Conservation (phyloP, 2,113 vertebrate species). For the Arothron firmamentum region DNA sequence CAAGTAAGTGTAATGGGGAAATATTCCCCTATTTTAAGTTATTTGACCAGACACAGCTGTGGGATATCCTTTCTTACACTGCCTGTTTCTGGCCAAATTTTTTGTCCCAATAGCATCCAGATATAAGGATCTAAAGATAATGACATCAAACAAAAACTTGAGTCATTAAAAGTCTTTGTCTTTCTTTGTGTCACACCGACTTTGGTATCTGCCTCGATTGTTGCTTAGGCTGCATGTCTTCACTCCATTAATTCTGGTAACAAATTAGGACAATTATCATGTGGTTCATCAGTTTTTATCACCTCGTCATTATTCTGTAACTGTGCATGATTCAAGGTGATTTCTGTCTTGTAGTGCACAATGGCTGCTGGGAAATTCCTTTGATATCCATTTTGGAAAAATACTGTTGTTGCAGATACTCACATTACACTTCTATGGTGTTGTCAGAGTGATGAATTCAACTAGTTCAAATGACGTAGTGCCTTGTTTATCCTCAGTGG, state of each 20-base stretch:
- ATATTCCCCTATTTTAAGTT: conserved; percentile 2
- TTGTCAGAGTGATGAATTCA: too few relatives aligned
- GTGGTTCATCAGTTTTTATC: conserved; percentile 55
- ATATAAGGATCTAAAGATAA: neutral
- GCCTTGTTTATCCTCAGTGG: too few relatives aligned
- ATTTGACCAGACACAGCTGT: too few relatives aligned
- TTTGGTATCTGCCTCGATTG: conserved; percentile 22
- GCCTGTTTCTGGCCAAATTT: neutral
- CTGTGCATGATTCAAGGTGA: conserved; percentile 41
- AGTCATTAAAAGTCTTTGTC: neutral
- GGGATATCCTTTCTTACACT: too few relatives aligned
- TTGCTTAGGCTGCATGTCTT: conserved; percentile 34
- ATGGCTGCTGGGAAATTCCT: conserved; percentile 26
- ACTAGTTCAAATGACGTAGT: too few relatives aligned
- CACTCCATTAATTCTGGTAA: conserved; percentile 29
- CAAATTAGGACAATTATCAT: conserved; percentile 47
- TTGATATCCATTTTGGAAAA: neutral
- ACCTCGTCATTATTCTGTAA: conserved; percentile 43
- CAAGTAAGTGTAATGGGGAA: conserved; percentile 32
- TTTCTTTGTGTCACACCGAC: conserved; percentile 13
- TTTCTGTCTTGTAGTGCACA: conserved; percentile 35
- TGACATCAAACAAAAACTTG: neutral
- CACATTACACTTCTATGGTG: neutral
- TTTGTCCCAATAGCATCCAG: neutral
- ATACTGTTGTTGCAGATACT: neutral